Percentiles rank a stretch among this genome's conserved stretches.
Conservation (phyloP, 2,797 vertebrate genomes). For the Spinus olivaceus region DNA sequence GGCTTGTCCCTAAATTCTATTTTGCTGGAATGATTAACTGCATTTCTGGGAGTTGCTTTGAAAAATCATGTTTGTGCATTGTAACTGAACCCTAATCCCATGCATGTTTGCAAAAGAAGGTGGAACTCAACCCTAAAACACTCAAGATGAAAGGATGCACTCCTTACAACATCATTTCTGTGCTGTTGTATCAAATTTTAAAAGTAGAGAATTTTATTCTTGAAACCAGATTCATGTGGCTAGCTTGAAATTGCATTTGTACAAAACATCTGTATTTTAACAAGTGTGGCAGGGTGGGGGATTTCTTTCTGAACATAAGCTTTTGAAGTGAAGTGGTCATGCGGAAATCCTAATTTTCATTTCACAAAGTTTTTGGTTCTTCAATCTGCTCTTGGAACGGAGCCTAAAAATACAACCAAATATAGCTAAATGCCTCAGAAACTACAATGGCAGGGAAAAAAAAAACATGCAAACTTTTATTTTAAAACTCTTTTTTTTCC, state of each 20-base stretch:
- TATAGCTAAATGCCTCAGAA: constrained; percentile 21
- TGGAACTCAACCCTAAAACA: neutral
- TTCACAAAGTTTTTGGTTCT: constrained; percentile 17
- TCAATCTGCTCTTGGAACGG: neutral
- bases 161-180: neutral
- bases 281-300: neutral
- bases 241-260: neutral
- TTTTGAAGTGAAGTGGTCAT: constrained; percentile 13
- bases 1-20: neutral
- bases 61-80: neutral
- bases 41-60: neutral
- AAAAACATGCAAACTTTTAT: neutral
- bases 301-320: neutral
- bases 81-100: neutral
- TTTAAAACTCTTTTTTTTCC: neutral
- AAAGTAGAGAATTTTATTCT: neutral
- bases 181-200: neutral
- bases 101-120: neutral
- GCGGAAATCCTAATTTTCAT: neutral
- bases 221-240: neutral
- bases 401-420: constrained; percentile 48
- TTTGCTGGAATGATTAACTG: neutral
- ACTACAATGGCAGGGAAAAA: neutral
- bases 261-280: neutral
- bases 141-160: neutral